These are phyloP conservation scores for Dipodomys spectabilis DNA, from an alignment of 2,113 vertebrate species.

Conservation along the genomic window DNA sequence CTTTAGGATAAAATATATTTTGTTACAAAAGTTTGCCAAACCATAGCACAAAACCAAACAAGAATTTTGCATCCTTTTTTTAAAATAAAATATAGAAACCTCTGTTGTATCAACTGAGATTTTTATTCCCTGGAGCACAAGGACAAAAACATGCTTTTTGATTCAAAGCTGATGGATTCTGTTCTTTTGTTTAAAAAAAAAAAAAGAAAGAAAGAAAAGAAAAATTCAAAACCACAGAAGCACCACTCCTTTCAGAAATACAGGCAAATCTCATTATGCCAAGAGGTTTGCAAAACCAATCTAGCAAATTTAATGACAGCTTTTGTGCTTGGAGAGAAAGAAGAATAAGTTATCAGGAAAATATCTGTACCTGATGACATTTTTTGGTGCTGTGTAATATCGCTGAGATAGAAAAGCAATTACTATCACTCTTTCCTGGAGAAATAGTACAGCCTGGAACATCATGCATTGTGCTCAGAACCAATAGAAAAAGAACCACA, in stretches of 20 bases:
- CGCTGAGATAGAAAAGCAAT: constrained; percentile 36
- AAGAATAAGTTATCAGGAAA: constrained; percentile 41
- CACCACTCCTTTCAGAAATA: neutral
- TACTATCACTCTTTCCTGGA: neutral
- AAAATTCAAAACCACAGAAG: neutral
- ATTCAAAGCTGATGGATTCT: neutral
- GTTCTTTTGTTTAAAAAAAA: neutral
- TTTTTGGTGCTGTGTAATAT: constrained; percentile 17
- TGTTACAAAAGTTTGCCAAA: neutral
- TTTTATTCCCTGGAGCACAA: neutral
- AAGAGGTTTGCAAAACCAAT: constrained; percentile 7
- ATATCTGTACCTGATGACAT: neutral
- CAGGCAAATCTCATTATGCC: neutral
- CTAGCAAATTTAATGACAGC: constrained; percentile 32
- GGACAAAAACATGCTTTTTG: neutral
- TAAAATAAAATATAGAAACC: neutral
- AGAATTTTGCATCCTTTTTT: neutral
- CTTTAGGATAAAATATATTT: neutral
- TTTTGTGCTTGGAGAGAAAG: constrained; percentile 47
- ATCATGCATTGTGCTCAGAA: neutral
- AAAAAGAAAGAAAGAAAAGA: neutral
- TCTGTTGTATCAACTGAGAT: neutral
- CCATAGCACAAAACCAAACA: neutral
- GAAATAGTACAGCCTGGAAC: neutral
- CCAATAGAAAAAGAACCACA: neutral